phyloP scores from a whole-genome alignment of 23 tunicate genomes.

The Trididemnum miniatum region DNA sequence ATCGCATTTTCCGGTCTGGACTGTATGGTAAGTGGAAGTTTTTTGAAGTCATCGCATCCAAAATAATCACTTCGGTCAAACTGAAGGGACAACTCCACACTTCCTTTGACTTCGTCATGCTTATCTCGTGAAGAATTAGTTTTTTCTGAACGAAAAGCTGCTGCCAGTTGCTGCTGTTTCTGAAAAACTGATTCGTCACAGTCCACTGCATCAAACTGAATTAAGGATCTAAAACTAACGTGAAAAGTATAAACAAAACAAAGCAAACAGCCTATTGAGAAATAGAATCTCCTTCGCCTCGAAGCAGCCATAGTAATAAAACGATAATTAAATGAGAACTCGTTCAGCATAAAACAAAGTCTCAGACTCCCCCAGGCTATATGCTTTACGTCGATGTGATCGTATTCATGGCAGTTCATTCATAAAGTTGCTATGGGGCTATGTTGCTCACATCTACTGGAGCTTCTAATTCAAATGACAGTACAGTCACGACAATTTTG shows the following conservation, averaged over 20 bases:
- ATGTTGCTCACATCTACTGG: too few relatives aligned
- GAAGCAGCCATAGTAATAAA: slow-evolving; percentile 2
- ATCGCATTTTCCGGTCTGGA: slow-evolving; percentile 55
- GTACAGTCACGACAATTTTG: too few relatives aligned
- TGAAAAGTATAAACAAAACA: slow-evolving; percentile 48
- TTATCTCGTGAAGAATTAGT: not conserved
- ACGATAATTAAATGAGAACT: not conserved
- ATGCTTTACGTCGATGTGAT: too few relatives aligned
- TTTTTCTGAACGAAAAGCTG: not conserved
- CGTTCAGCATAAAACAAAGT: too few relatives aligned
- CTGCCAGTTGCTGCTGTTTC: not conserved
- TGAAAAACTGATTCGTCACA: not conserved
- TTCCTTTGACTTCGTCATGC: not conserved
- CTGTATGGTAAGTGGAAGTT: slow-evolving; percentile 45
- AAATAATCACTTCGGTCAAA: slow-evolving; percentile 40
- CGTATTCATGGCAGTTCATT: too few relatives aligned
- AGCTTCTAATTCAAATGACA: too few relatives aligned
- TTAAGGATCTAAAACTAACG: not conserved
- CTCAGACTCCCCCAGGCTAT: too few relatives aligned
- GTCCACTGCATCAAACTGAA: not conserved
- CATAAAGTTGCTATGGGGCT: too few relatives aligned
- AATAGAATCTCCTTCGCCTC: slow-evolving; percentile 20
- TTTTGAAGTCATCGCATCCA: slow-evolving; percentile 46
- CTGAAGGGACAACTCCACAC: not conserved
- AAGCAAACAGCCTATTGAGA: not conserved